Base-by-base conservation (phyloP, 2,113 vertebrate species). In the Neotragus moschatus region DNA sequence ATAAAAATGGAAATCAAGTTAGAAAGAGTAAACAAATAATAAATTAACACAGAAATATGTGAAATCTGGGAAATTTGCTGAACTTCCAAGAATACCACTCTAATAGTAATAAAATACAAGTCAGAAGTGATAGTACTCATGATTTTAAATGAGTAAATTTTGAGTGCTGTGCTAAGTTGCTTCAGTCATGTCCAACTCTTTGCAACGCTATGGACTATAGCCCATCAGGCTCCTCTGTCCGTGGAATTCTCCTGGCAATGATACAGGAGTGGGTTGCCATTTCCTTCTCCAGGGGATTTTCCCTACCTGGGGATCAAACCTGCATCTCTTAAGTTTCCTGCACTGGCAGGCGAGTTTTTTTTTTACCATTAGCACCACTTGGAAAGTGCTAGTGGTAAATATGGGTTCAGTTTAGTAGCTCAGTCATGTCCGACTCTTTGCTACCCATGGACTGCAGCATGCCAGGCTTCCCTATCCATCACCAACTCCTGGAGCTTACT, bases 1-100 rank as follows among this genome's bases (percentile, higher is more conserved):
- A 88, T 94, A 79, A 82, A 86, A 66, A 58, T 53, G 21, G 43
- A 95, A 61, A 93, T 51, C 79, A 17, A 51, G 19, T 88, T 70
- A 73, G 70, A 73, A 88, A 84, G 23, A 51, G 43, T 77, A 94
- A 87, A 28, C n/a, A 84, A 49, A 53, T 82, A 88, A 79, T 51
- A 90, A 3, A 56, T 82, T 55, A 90, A 53, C 30, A 30, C 30
- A 21, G 43, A 94, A 84, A 93, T 93, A 82, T 6, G 23, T 55
- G 19, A 70, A n/a, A 39, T 60, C 43, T 73, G 30, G 49, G 16
- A 94, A 77, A 36, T 61, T 79, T 58, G 63, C 23, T 14, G 30
- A 87, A 23, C 61, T 90, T 96, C 19, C 73, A 90, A 43, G 12
- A 84, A 19, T 60, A 17, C 13, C 47, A 63, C 14, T 82, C 58